phyloP scores from a whole-genome alignment of 2,113 vertebrate genomes.

The Peromyscus leucopus region DNA sequence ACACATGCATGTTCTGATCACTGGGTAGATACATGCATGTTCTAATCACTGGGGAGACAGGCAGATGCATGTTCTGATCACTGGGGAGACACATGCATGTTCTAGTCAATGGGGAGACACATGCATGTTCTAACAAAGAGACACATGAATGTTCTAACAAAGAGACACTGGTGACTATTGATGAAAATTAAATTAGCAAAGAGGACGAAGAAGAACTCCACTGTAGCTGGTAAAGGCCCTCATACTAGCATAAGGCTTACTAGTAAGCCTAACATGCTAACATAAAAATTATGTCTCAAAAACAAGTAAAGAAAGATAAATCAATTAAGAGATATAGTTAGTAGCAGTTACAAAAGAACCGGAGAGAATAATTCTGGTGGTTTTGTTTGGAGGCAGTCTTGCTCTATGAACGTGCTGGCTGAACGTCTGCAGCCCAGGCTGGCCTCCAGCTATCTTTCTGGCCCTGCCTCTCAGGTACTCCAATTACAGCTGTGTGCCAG shows the following conservation, averaged over 20 bases:
- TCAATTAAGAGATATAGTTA: neutral
- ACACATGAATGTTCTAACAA: neutral
- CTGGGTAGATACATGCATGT: neutral
- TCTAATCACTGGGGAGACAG: neutral
- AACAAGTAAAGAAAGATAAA: neutral
- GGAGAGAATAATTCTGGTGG: neutral
- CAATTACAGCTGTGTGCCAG: neutral
- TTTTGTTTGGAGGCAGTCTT: neutral
- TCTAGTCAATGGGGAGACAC: too few relatives aligned
- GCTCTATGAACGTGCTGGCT: neutral
- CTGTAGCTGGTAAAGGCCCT: slow-evolving; percentile 38
- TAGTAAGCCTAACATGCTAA: slow-evolving; percentile 21
- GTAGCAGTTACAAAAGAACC: slow-evolving; percentile 35
- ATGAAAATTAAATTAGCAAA: slow-evolving; percentile 24
- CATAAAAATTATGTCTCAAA: slow-evolving; percentile 9
- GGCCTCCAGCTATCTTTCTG: neutral
- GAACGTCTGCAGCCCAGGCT: neutral
- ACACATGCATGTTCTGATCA: too few relatives aligned
- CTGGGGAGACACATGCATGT: neutral
- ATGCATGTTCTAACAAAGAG: too few relatives aligned
- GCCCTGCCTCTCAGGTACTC: neutral
- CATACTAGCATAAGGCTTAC: neutral
- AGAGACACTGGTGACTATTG: neutral
- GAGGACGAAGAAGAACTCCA: slow-evolving; percentile 18
- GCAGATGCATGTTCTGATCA: neutral